Conservation (phyloP, 2,113 vertebrate species). For the Pterocles burchelli region DNA sequence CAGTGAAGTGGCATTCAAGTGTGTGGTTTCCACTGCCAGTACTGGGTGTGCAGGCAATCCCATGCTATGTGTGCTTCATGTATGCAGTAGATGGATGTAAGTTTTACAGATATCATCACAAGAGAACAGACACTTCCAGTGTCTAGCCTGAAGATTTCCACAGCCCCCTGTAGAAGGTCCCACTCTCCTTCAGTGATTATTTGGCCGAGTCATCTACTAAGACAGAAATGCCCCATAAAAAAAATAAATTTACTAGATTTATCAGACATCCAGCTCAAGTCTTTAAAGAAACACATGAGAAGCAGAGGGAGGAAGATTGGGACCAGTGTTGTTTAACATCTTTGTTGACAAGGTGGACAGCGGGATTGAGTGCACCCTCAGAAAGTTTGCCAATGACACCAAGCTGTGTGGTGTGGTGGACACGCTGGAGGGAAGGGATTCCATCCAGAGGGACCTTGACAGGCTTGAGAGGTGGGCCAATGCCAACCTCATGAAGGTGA, state of each 20-base stretch:
- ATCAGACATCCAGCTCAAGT: background rate
- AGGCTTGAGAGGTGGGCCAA: too few species aligned
- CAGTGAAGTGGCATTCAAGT: background rate
- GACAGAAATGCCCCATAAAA: background rate
- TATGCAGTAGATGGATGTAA: background rate
- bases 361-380: too few species aligned
- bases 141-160: background rate
- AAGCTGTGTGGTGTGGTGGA: too few species aligned
- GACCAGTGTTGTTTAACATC: background rate
- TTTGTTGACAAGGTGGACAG: too few species aligned
- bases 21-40: background rate
- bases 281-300: background rate
- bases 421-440: too few species aligned
- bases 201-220: background rate
- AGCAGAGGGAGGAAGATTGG: background rate
- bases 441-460: too few species aligned
- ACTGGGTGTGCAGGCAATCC: background rate
- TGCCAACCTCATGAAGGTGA: too few species aligned
- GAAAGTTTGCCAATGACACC: too few species aligned
- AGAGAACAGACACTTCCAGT: background rate
- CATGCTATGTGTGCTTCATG: background rate
- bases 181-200: background rate
- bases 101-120: background rate
- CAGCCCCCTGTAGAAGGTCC: background rate
- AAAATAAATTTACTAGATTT: background rate